These are phyloP conservation scores for Zaprionus lachaisei DNA, from an alignment of 1,140 invertebrate species.

Conservation along the genomic window DNA sequence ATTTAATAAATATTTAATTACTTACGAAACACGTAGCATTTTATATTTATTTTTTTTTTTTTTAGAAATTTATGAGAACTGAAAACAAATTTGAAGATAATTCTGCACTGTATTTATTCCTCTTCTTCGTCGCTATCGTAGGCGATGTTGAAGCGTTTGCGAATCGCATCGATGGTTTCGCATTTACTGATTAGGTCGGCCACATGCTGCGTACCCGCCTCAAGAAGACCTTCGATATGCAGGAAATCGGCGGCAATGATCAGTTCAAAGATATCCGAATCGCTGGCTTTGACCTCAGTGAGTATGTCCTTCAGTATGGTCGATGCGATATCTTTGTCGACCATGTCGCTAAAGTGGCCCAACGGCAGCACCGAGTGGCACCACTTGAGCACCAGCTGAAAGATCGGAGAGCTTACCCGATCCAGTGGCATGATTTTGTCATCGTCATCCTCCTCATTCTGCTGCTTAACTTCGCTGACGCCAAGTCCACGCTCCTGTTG, in stretches of 20 bases:
- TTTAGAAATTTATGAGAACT: not conserved
- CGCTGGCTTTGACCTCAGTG: not conserved
- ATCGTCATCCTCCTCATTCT: conserved; percentile 16
- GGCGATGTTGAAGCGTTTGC: conserved; percentile 17
- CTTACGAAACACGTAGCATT: conserved; percentile 54
- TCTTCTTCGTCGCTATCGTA: conserved; percentile 1
- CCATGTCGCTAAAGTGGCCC: too few species aligned
- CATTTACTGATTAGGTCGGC: conserved; percentile 25
- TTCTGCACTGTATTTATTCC: not conserved
- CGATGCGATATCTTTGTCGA: not conserved
- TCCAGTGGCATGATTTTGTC: conserved; percentile 27
- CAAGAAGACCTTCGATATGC: conserved; percentile 25
- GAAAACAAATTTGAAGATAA: not conserved
- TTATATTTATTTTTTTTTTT: not conserved
- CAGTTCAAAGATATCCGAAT: conserved; percentile 24
- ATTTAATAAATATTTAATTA: conserved; percentile 82
- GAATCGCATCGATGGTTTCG: conserved; percentile 6
- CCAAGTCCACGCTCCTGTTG: conserved; percentile 7
- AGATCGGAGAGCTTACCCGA: conserved; percentile 12
- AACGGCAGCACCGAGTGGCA: not conserved
- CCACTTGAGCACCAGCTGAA: conserved; percentile 44
- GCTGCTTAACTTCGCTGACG: not conserved
- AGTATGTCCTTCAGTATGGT: conserved; percentile 3
- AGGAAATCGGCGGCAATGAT: conserved; percentile 51
- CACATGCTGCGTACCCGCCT: conserved; percentile 22